Evolutionary conservation across 1,140 invertebrate genomes (phyloP).

Genomic region (Euglossa dilemma): DNA sequence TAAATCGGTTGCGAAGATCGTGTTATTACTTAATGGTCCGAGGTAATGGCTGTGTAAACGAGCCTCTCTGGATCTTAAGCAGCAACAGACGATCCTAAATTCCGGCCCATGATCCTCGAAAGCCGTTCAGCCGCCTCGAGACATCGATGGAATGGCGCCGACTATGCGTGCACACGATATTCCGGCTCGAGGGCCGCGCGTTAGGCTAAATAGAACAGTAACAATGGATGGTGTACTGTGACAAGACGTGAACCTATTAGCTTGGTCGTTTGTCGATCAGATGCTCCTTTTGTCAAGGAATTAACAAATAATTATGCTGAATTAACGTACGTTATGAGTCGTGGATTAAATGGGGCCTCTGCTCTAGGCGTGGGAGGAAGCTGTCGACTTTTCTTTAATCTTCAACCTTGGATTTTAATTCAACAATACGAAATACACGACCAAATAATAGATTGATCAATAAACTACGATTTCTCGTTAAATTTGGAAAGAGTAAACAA

Average conservation of each 20-base stretch:
- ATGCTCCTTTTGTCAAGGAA: not conserved
- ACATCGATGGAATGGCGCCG: not conserved
- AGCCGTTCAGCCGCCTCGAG: not conserved
- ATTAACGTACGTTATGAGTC: too few species aligned
- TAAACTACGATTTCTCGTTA: too few species aligned
- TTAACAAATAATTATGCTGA: too few species aligned
- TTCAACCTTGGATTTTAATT: too few species aligned
- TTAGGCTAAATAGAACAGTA: not conserved
- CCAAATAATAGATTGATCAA: too few species aligned
- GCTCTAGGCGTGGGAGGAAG: not conserved
- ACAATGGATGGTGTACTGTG: not conserved
- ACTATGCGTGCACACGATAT: not conserved
- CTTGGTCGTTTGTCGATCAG: not conserved
- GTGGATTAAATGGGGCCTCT: not conserved
- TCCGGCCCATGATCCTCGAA: not conserved
- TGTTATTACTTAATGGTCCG: too few species aligned
- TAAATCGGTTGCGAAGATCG: too few species aligned
- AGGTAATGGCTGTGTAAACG: not conserved
- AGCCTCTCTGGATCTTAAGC: not conserved
- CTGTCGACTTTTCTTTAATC: too few species aligned
- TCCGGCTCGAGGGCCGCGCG: too few species aligned
- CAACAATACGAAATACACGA: too few species aligned
- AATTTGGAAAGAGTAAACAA: too few species aligned
- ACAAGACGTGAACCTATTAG: not conserved
- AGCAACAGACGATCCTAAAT: conserved; percentile 9